Base-by-base conservation (phyloP, 2,888 invertebrate species). In the Agelastica alni region DNA sequence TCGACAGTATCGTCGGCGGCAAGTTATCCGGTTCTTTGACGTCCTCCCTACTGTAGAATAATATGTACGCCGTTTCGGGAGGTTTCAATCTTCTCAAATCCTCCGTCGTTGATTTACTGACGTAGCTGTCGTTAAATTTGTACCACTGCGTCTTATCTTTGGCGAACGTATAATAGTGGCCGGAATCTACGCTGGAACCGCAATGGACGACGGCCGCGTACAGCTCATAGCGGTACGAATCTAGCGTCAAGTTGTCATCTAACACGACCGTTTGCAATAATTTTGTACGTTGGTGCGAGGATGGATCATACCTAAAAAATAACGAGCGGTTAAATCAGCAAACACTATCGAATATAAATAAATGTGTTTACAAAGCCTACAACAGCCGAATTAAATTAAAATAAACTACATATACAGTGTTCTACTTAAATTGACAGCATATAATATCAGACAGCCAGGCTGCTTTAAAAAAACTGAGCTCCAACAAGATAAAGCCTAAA, bases 141-240 rank as follows among this genome's bases (percentile, higher is more conserved):
- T 85, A 88, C 93, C 93, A 93, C 20, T 48, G 34, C 26, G 82
- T 78, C 51, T 80, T 79, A 69, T 89, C 89, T 26, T 85, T 82
- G 0, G 89, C 91, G 54, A 90, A 85, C 0, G 92, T 91, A 73
- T 91, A 92, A 73, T 94, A 94, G 72, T 94, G 94, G 3, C 63
- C 94, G 0, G 89, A 88, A 70, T 93, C 90, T 60, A 91, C 85
- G 44, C 88, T 89, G 14, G 85, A 84, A 1, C 94, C 94, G 0
- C 87, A 85, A 75, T 94, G 94, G 0, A 94, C 87, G 0, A 94
- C 88, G 0, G 91, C 90, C 0, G 91, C 91, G 71, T 91, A 91
- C 22, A 94, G 76, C 28, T 82, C 81, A 73, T 91, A 93, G 12
- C 81, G 78, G 52, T 82, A 81, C 12, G 62, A 56, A 4, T 69